Percentiles rank a stretch among this genome's conserved stretches.
These are phyloP conservation scores for Coreius guichenoti DNA, from an alignment of 2,797 vertebrate species.

Conservation along the genomic window DNA sequence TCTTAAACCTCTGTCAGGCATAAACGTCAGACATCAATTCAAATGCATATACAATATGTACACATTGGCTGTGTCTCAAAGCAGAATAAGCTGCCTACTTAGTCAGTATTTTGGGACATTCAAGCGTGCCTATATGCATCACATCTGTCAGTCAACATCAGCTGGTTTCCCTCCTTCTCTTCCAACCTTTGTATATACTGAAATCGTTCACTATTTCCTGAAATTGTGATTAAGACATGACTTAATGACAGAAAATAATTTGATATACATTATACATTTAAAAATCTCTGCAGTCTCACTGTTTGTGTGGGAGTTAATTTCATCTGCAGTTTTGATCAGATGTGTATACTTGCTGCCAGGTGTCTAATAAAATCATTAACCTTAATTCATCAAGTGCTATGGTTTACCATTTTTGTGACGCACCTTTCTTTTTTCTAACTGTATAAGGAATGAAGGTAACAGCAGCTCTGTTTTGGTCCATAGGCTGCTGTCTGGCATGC, in stretches of 20 bases:
- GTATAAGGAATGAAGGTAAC: neutral
- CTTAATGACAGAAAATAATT: neutral
- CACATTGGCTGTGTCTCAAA: neutral
- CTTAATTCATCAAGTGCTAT: neutral
- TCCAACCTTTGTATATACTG: neutral
- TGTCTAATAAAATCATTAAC: neutral
- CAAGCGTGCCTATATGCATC: no score
- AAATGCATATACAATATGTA: neutral
- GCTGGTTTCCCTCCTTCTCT: neutral
- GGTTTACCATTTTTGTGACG: neutral
- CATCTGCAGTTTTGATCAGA: neutral
- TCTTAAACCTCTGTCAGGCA: neutral
- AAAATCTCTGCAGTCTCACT: neutral
- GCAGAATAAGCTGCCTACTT: neutral
- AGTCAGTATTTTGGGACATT: neutral
- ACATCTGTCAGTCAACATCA: slow-evolving; percentile 5
- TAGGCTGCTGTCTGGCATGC: slow-evolving; percentile 99
- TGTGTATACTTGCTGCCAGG: neutral
- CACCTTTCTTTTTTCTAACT: neutral
- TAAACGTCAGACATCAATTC: neutral
- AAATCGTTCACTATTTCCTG: neutral
- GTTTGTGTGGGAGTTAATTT: neutral
- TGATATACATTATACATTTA: neutral
- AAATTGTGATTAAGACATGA: neutral
- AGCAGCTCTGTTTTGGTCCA: slow-evolving; percentile 56